Conservation (phyloP, 2,113 vertebrate genomes). For the Grus americana region DNA sequence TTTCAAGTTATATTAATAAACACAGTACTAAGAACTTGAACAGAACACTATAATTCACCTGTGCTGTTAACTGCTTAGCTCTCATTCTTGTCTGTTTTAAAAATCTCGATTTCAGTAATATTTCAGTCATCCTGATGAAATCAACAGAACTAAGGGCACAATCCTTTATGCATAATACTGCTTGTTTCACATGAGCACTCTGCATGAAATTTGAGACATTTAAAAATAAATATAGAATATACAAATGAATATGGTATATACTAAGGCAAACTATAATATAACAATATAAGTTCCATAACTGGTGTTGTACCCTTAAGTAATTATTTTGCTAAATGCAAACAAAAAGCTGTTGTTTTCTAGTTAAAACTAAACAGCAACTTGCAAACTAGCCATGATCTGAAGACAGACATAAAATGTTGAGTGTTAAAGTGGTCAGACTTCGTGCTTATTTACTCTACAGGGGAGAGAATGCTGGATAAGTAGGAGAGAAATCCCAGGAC, state of each 20-base stretch:
- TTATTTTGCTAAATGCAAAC: background rate
- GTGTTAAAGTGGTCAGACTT: background rate
- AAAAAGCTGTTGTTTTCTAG: background rate
- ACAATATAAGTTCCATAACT: background rate
- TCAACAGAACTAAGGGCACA: background rate
- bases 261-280: background rate
- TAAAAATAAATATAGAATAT: background rate
- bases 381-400: background rate
- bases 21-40: background rate
- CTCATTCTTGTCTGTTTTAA: background rate
- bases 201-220: background rate
- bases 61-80: background rate
- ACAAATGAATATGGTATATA: background rate
- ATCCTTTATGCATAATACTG: background rate
- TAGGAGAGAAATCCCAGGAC: background rate
- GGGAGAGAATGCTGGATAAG: background rate
- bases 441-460: background rate
- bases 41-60: background rate
- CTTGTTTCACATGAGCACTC: background rate
- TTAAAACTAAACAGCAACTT: background rate
- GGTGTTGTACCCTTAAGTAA: background rate
- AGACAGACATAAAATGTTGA: background rate
- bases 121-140: background rate
- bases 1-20: background rate
- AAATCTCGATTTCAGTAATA: background rate